Evolutionary conservation across 2,888 invertebrate genomes (phyloP).

Genomic region (Alsophila aescularia): DNA sequence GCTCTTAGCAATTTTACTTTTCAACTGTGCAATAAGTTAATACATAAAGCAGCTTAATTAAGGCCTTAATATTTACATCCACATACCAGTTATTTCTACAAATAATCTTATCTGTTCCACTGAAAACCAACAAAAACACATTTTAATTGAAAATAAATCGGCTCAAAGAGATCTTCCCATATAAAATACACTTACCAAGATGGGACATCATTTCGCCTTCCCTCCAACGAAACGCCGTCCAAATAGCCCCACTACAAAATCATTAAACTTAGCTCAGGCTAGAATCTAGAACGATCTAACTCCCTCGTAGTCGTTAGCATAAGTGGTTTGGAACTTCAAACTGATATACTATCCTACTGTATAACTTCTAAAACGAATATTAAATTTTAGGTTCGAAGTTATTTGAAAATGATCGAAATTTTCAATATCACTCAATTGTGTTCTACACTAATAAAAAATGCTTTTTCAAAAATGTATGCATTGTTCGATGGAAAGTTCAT

Average conservation of each 20-base stretch:
- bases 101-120: too few species aligned
- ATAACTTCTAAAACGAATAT: not conserved
- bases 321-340: constrained; percentile 2
- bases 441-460: not conserved
- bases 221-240: not conserved
- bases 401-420: not conserved
- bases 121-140: too few species aligned
- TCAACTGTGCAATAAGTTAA: too few species aligned
- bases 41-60: too few species aligned
- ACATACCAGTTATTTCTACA: too few species aligned
- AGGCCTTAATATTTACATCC: too few species aligned
- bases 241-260: not conserved
- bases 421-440: not conserved
- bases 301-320: constrained; percentile 7
- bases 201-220: not conserved
- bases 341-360: not conserved
- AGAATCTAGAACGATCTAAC: not conserved
- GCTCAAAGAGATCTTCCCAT: too few species aligned
- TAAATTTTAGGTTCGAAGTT: not conserved
- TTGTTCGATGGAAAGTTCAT: not conserved
- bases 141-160: too few species aligned
- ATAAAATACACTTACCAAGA: not conserved
- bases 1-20: too few species aligned
- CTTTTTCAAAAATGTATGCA: not conserved
- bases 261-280: constrained; percentile 17